phyloP scores from a whole-genome alignment of 1,140 invertebrate species.

The Eriocheir sinensis region DNA sequence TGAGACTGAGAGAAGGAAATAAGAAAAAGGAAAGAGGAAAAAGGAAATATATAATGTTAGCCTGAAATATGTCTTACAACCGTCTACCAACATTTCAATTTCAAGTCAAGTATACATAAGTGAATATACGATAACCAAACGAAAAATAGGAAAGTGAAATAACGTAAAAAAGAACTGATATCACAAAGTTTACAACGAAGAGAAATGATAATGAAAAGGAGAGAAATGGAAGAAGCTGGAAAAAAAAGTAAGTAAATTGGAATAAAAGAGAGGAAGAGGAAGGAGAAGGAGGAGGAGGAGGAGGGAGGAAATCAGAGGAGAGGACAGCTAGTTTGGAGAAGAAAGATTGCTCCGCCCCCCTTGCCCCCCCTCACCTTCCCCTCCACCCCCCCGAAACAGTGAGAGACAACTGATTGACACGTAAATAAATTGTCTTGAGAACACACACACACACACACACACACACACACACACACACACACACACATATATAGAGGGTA shows the following conservation, averaged over 20 bases:
- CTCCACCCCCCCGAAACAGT: not conserved
- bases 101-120: no score
- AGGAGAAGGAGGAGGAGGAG: no score
- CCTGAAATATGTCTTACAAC: not conserved
- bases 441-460: no score
- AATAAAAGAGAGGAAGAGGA: not conserved
- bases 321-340: not conserved
- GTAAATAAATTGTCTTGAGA: slow-evolving; percentile 7
- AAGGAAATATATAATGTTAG: not conserved
- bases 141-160: no score
- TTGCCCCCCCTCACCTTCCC: no score
- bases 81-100: not conserved
- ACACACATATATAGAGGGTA: no score
- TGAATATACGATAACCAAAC: not conserved
- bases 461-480: no score
- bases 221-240: not conserved
- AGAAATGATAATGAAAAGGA: no score
- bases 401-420: not conserved
- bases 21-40: not conserved
- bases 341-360: not conserved
- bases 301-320: not conserved
- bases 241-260: not conserved
- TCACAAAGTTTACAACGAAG: no score
- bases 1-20: not conserved
- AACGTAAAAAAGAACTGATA: no score